Conservation (phyloP, 2,113 vertebrate genomes). For the Kryptolebias marmoratus region DNA sequence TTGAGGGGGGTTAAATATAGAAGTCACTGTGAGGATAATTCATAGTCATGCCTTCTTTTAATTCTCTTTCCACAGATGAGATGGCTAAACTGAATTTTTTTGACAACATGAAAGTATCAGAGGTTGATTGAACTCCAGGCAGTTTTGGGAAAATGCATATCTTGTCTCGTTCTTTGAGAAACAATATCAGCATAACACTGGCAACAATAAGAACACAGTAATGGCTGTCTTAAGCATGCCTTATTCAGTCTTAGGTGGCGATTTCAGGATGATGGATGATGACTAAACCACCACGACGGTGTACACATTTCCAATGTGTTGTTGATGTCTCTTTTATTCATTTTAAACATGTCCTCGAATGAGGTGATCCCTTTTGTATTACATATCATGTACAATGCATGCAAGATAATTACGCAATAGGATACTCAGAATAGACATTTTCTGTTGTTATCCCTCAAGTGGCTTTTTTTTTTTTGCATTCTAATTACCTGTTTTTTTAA, state of each 20-base stretch:
- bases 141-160: conserved; percentile 76
- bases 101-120: conserved; percentile 75
- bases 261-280: conserved; percentile 86
- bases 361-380: conserved; percentile 80
- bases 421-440: conserved; percentile 80
- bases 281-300: conserved; percentile 86
- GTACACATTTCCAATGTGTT: conserved; percentile 93
- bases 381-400: conserved; percentile 85
- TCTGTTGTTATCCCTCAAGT: conserved; percentile 79
- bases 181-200: conserved; percentile 83
- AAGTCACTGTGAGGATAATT: conserved; percentile 53
- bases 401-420: conserved; percentile 83
- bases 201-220: conserved; percentile 85
- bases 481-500: conserved; percentile 76
- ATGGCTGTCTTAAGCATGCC: conserved; percentile 97
- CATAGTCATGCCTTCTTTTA: conserved; percentile 57
- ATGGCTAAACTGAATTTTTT: conserved; percentile 75
- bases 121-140: conserved; percentile 65
- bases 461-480: conserved; percentile 77
- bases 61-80: conserved; percentile 75
- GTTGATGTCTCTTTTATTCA: conserved; percentile 87
- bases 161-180: conserved; percentile 79
- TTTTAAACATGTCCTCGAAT: conserved; percentile 74
- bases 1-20: conserved; percentile 53
- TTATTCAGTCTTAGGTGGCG: conserved; percentile 93